Percentiles rank a stretch among this genome's conserved stretches.
phyloP scores from a whole-genome alignment of 2,888 invertebrate species.

The Rhynchonema sp. region DNA sequence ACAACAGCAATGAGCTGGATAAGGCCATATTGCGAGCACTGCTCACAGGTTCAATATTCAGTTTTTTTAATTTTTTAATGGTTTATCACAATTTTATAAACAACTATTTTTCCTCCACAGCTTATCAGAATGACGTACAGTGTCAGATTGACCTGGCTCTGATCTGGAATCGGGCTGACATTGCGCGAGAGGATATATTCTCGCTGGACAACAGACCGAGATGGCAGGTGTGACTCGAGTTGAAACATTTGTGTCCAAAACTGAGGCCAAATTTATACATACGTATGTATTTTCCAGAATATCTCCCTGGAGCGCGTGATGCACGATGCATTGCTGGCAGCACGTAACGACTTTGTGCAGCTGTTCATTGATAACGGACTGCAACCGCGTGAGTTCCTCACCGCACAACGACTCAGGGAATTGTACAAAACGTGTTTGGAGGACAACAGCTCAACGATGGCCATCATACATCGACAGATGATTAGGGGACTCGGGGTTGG shows the following conservation, averaged over 20 bases:
- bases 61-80: background rate
- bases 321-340: constrained; percentile 23
- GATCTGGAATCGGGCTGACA: constrained; percentile 30
- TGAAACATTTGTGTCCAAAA: no score
- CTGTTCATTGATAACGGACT: constrained; percentile 29
- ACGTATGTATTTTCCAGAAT: constrained; percentile 1
- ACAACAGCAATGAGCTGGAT: constrained; percentile 25
- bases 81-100: background rate
- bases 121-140: constrained; percentile 8
- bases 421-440: constrained; percentile 13
- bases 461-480: background rate
- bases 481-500: background rate
- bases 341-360: constrained; percentile 28
- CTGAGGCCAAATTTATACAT: no score
- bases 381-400: constrained; percentile 26
- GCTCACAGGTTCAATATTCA: constrained; percentile 20
- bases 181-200: constrained; percentile 29
- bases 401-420: constrained; percentile 21
- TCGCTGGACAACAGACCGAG: constrained; percentile 27
- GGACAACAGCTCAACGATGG: background rate
- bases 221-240: no score
- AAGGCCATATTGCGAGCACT: constrained; percentile 28
- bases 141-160: constrained; percentile 29
- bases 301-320: constrained; percentile 1
- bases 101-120: background rate